Percentiles rank a stretch among this genome's conserved stretches.
phyloP scores from a whole-genome alignment of 2,888 invertebrate genomes.

The Drosophila fungiperda region DNA sequence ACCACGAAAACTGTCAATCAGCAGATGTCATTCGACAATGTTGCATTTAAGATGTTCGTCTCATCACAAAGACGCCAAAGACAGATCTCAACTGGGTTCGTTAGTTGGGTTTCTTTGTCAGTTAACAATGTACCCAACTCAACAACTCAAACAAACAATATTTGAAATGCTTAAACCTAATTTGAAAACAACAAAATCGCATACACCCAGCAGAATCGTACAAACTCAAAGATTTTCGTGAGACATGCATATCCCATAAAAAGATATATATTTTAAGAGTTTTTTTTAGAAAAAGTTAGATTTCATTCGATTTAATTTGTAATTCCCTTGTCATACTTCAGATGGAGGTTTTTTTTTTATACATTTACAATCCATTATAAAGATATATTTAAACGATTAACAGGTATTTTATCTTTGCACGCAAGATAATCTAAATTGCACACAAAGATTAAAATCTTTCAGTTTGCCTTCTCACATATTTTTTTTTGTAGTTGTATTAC shows the following conservation, averaged over 20 bases:
- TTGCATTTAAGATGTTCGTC: constrained; percentile 61
- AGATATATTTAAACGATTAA: neutral
- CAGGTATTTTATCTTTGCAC: neutral
- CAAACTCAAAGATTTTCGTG: neutral
- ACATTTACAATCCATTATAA: neutral
- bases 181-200: neutral
- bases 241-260: neutral
- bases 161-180: neutral
- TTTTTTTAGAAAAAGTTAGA: neutral
- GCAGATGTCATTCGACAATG: constrained; percentile 63
- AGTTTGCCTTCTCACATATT: neutral
- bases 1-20: constrained; percentile 62
- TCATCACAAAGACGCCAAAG: constrained; percentile 46
- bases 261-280: neutral
- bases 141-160: constrained; percentile 23
- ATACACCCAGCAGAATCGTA: neutral
- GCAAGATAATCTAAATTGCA: neutral
- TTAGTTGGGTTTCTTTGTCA: constrained; percentile 31
- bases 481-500: neutral
- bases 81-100: constrained; percentile 41
- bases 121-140: constrained; percentile 28
- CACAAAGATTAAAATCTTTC: neutral
- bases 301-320: neutral
- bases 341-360: neutral
- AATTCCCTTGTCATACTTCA: neutral